Percentiles rank a stretch among this genome's conserved stretches.
Evolutionary conservation across 64 coral and sea anemone genomes (phyloP).

Genomic region (Montipora efflorescens): DNA sequence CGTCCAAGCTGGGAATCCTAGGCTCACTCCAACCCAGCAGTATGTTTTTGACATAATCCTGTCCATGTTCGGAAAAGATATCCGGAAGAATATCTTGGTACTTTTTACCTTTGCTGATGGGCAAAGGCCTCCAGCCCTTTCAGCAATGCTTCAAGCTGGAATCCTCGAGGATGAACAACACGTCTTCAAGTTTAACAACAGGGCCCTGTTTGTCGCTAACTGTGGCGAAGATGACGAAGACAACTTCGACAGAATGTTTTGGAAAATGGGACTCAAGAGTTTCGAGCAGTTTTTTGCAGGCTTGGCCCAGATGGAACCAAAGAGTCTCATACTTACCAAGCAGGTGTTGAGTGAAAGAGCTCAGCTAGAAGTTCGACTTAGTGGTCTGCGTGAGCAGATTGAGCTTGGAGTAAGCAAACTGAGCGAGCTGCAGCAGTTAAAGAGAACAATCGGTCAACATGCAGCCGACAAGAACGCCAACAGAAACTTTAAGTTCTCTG

Average conservation of each 20-base stretch:
- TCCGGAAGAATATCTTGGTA: conserved; percentile 54
- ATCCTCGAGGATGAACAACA: conserved; percentile 1
- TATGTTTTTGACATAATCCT: conserved; percentile 71
- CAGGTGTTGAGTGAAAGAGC: conserved; percentile 60
- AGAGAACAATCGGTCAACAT: conserved; percentile 52
- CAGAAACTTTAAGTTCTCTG: conserved; percentile 46
- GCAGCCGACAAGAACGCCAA: conserved; percentile 56
- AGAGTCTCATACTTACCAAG: conserved; percentile 61
- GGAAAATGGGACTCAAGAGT: conserved; percentile 51
- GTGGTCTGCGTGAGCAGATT: conserved; percentile 18
- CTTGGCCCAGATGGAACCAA: conserved; percentile 6
- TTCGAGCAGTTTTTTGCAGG: conserved; percentile 48
- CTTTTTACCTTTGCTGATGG: conserved; percentile 71
- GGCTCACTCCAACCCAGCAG: conserved; percentile 61
- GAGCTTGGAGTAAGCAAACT: conserved; percentile 42
- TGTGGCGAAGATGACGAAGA: conserved; percentile 34
- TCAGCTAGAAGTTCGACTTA: conserved; percentile 56
- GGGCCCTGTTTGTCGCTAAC: conserved; percentile 51
- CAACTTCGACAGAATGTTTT: conserved; percentile 62
- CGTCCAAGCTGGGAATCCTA: conserved; percentile 55
- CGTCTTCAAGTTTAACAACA: conserved; percentile 65
- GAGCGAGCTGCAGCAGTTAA: conserved; percentile 32
- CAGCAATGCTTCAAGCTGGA: conserved; percentile 20
- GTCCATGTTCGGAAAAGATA: conserved; percentile 76
- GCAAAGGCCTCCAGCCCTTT: conserved; percentile 52